Base-by-base conservation (phyloP, 1,140 invertebrate genomes). In the Chrysopa pallens region DNA sequence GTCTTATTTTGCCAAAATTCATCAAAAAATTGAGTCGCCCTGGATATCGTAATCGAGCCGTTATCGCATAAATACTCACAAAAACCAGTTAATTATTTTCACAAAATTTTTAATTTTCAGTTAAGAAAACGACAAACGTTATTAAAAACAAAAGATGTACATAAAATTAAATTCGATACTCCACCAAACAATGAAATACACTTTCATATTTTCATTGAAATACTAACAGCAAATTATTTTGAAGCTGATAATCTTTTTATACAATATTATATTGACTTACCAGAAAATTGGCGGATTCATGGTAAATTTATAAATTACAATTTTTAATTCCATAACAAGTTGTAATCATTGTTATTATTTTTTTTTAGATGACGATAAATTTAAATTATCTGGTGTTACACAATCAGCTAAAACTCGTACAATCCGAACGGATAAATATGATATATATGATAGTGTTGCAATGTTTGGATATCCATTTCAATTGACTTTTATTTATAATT, bases 191-290 rank as follows among this genome's bases (percentile, higher is more conserved):
- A 57, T 12, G 55, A 44, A 13, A 56, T 51, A 36, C 52, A 48
- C 13, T 49, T 44, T 29, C 51, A 51, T 23, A 13, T 65, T 0
- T 48, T 55, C 6, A 47, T 64, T 4, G 62, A 65, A 49, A 61
- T 67, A 36, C 12, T 60, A 8, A 51, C 58, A 1, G 62, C 58
- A 0, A 35, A 29, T 0, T 43, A 47, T 0, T 67, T 67, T 50
- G 61, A 67, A 28, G 53, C 56, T 47, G 57, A 64, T 42, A 53
- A 64, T 43, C 45, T 65, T 6, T 67, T 63, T 43, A 53, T 67
- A 7, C 60, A 65, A 33, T 65, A 54, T 52, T 46, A 54, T 42
- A 53, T 65, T 7, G 62, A 61, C 53, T 57, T 64, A 43, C 46
- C 46, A 13, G 44, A 47, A 23, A 44, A 47, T 33, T 46, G 40